These are phyloP conservation scores for Drosophila mulleri DNA, from an alignment of 2,888 invertebrate genomes.

Conservation along the genomic window DNA sequence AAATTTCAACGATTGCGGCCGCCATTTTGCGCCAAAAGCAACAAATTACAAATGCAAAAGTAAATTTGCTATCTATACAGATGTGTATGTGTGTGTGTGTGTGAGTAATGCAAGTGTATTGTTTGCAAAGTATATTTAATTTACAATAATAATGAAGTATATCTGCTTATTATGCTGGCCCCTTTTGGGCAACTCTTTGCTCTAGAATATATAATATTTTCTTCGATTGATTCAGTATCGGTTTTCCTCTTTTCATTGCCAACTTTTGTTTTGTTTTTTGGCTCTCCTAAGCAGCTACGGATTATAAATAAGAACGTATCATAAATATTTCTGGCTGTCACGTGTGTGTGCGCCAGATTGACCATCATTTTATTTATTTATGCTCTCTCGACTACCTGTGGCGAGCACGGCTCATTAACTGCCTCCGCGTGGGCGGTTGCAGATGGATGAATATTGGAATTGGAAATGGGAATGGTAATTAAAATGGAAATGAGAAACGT, in stretches of 20 bases:
- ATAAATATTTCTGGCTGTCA: slow-evolving; percentile 66
- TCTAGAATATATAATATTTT: background rate
- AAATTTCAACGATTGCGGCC: slow-evolving; percentile 30
- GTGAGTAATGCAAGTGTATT: background rate
- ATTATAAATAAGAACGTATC: slow-evolving; percentile 56
- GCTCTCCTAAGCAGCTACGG: slow-evolving; percentile 8
- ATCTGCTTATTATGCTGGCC: background rate
- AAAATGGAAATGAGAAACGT: slow-evolving; percentile 33
- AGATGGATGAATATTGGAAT: slow-evolving; percentile 40
- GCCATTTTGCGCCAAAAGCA: slow-evolving; percentile 59
- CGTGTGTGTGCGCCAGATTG: slow-evolving; percentile 67
- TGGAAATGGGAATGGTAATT: slow-evolving; percentile 12
- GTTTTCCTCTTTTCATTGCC: slow-evolving; percentile 6
- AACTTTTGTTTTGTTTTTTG: slow-evolving; percentile 6
- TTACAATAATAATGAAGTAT: background rate
- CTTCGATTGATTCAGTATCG: background rate
- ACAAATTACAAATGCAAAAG: slow-evolving; percentile 15
- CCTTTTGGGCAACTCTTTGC: background rate
- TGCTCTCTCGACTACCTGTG: slow-evolving; percentile 58
- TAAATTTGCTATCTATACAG: background rate
- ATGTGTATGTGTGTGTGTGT: background rate
- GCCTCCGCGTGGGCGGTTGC: slow-evolving; percentile 37
- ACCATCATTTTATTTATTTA: slow-evolving; percentile 61
- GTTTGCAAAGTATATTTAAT: background rate
- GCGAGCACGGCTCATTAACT: slow-evolving; percentile 59